Evolutionary conservation across 2,888 invertebrate species (phyloP).

Genomic region (Neria commutata): DNA sequence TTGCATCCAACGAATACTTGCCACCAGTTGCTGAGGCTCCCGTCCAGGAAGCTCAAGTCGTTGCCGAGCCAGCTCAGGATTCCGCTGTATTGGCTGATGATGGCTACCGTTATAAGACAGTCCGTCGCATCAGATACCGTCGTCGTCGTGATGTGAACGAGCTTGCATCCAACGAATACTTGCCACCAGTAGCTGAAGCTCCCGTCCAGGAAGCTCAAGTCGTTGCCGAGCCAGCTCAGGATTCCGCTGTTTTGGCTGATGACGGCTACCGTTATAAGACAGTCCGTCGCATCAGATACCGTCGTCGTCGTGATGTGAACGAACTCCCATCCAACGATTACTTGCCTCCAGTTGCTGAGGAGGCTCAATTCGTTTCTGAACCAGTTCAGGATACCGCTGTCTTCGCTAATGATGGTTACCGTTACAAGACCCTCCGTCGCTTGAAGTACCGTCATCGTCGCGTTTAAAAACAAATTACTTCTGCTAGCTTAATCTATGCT

Average conservation of each 20-base stretch:
- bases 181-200: neutral
- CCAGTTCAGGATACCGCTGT: constrained; percentile 22
- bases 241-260: constrained; percentile 28
- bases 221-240: constrained; percentile 14
- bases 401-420: constrained; percentile 32
- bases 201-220: constrained; percentile 24
- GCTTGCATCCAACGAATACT: constrained; percentile 41
- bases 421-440: constrained; percentile 36
- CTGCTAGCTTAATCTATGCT: too few relatives aligned
- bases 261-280: constrained; percentile 34
- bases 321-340: constrained; percentile 32
- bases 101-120: constrained; percentile 49
- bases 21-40: constrained; percentile 33
- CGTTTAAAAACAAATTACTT: too few relatives aligned
- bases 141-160: constrained; percentile 49
- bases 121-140: constrained; percentile 46
- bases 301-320: constrained; percentile 36
- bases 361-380: neutral
- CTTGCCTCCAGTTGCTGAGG: constrained; percentile 30
- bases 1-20: constrained; percentile 38
- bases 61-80: constrained; percentile 25
- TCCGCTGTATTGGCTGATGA: constrained; percentile 36
- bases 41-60: constrained; percentile 26
- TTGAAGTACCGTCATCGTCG: constrained; percentile 35
- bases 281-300: constrained; percentile 25